Evolutionary conservation across 2,797 vertebrate species (phyloP), one percentile per base, ranked within the genome.

Genomic region (Eutrigla gurnardus): DNA sequence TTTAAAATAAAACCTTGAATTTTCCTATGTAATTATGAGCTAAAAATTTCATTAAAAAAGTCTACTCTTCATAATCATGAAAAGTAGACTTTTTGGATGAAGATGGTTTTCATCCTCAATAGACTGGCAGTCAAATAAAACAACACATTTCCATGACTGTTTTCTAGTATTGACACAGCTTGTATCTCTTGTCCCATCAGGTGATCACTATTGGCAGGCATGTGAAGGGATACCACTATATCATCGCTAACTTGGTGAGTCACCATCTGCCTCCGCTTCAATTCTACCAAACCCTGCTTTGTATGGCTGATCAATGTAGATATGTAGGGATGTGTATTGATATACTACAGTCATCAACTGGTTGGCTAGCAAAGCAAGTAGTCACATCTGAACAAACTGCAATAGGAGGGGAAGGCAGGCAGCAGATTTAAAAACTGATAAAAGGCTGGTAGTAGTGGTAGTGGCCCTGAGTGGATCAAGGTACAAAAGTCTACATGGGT

Each of bases 141-240:
- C 46, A 18, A 40, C 17, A 49, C 11, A 25, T 47, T 55, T 25
- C 39, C 6, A 39, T 54, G 50, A 52, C 11, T 25, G 2, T 25
- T 49, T 18, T 13, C 32, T 32, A 40, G 13, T 17, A 25, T 3
- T 85, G 33, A 81, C 52, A 37, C 25, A 32, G 1, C 9, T 3
- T 62, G 13, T 60, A 47, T 25, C 25, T 80, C 33, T 71, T n/a
- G 50, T 33, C 65, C 18, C 72, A 33, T n/a, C 87, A 99, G 98
- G 97, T 98, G 82, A 98, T 99, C 90, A 99, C 97, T 17, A 98
- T 98, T 77, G 98, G 98, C 81, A 96, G 97, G 66, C 98, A 99
- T 72, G 97, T 99, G 59, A 98, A 98, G 91, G 98, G 98, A 73
- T 98, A 98, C 80, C 98, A 99, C 90, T 99, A 99, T 82, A 98